Base-by-base conservation (phyloP, 2,797 vertebrate genomes). In the Decapterus maruadsi region DNA sequence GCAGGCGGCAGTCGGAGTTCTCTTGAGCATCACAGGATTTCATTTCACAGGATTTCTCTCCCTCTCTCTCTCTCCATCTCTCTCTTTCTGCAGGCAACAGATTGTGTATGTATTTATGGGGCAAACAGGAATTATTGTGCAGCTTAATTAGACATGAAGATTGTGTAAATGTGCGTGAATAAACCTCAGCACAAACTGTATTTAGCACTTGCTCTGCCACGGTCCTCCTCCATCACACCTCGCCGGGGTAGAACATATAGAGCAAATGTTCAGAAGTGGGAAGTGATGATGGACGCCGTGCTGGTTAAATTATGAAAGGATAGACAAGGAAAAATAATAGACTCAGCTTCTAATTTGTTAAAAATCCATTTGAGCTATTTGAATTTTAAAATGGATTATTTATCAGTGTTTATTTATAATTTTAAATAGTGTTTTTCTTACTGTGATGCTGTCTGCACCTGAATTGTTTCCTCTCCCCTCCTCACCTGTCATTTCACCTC, bases 41-140 rank as follows among this genome's bases (percentile, higher is more conserved):
- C 58, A 94, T 91, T 93, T 90, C 90, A 88, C 84, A 70, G 93
- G 92, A 93, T 91, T 93, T 95, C 91, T 34, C 31, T 34, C 31
- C 6, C 31, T 34, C 31, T 34, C 82, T 94, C 92, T 84, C 26
- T 26, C 26, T 26, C 31, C 4, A 2, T 34, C 82, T 94, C 92
- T 84, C 26, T 26, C 26, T 26, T 26, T 26, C 26, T 26, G 56
- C 77, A n/a, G 48, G 50, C 80, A 43, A 71, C 81, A 81, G 56
- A 80, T 67, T 74, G 82, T 20, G n/a, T 29, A 31, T 76, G 57
- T 76, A 72, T 86, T 90, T 91, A 78, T 31, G 60, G 74, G 0
- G 31, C 69, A 31, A 55, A 54, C 13, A 55, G 36, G 63, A 86
- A 84, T 81, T 72, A 73, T 80, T 50, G 73, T 72, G 73, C 34